Percentiles rank a stretch among this genome's conserved stretches.
Conservation (phyloP, 2,797 vertebrate species). For the Onychomys arenicola region DNA sequence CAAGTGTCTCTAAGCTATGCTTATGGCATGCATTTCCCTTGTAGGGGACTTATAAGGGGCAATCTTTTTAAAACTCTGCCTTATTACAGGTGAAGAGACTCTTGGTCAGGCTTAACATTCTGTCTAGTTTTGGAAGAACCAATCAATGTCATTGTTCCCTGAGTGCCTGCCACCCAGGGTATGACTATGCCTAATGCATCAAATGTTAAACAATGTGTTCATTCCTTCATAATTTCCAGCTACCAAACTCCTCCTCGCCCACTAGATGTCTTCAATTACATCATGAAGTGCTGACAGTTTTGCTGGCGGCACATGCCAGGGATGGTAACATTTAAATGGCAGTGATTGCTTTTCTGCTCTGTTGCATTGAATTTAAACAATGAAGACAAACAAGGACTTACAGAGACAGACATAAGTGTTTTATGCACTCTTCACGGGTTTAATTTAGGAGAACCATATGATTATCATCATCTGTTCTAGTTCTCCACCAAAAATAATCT, state of each 20-base stretch:
- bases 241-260: not conserved
- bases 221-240: constrained; percentile 8
- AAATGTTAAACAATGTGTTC: not conserved
- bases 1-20: not conserved
- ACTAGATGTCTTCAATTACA: not conserved
- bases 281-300: not conserved
- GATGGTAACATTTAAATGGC: constrained; percentile 31
- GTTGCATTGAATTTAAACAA: constrained; percentile 60
- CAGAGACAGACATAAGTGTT: constrained; percentile 49
- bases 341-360: constrained; percentile 27
- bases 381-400: constrained; percentile 69
- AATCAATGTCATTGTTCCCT: not conserved
- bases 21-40: not conserved
- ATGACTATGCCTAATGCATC: not conserved
- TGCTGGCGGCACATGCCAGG: not conserved
- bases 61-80: not conserved
- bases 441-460: constrained; percentile 77
- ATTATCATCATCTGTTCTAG: constrained; percentile 74
- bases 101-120: not conserved
- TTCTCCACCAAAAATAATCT: constrained; percentile 75
- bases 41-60: not conserved
- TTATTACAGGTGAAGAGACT: not conserved
- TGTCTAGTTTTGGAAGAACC: not conserved
- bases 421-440: constrained; percentile 62
- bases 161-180: not conserved